Percentiles rank a stretch among this genome's conserved stretches.
phyloP scores from a whole-genome alignment of 2,888 invertebrate genomes.

The Chrysolina americana region DNA sequence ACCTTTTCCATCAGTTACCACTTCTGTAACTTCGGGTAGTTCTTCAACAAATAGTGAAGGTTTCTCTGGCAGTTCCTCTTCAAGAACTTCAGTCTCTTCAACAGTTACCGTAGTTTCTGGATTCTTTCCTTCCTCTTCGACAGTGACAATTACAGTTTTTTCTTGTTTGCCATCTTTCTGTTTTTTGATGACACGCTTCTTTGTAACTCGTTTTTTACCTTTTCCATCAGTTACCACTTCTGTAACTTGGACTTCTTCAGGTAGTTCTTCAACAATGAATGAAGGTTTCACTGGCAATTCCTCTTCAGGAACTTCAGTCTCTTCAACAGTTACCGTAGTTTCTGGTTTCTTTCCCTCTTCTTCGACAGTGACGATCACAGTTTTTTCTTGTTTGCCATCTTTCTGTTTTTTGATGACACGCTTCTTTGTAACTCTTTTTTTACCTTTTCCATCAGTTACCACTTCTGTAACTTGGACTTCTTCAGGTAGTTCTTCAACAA shows the following conservation, averaged over 20 bases:
- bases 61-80: conserved; percentile 56
- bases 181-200: conserved; percentile 65
- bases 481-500: conserved; percentile 57
- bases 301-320: conserved; percentile 66
- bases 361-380: conserved; percentile 55
- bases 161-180: conserved; percentile 67
- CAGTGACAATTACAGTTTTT: conserved; percentile 65
- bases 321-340: conserved; percentile 61
- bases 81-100: conserved; percentile 58
- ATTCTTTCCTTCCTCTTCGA: conserved; percentile 62
- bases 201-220: conserved; percentile 49
- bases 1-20: conserved; percentile 62
- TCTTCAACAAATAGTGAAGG: conserved; percentile 60
- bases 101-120: conserved; percentile 65
- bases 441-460: conserved; percentile 58
- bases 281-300: conserved; percentile 48
- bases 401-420: conserved; percentile 39
- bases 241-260: conserved; percentile 59
- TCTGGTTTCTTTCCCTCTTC: conserved; percentile 64
- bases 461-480: conserved; percentile 60
- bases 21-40: conserved; percentile 59
- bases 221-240: conserved; percentile 49
- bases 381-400: too few relatives aligned
- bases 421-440: conserved; percentile 60
- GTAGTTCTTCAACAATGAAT: conserved; percentile 56